phyloP scores from a whole-genome alignment of 2,888 invertebrate species.

The Elaeidobius kamerunicus region DNA sequence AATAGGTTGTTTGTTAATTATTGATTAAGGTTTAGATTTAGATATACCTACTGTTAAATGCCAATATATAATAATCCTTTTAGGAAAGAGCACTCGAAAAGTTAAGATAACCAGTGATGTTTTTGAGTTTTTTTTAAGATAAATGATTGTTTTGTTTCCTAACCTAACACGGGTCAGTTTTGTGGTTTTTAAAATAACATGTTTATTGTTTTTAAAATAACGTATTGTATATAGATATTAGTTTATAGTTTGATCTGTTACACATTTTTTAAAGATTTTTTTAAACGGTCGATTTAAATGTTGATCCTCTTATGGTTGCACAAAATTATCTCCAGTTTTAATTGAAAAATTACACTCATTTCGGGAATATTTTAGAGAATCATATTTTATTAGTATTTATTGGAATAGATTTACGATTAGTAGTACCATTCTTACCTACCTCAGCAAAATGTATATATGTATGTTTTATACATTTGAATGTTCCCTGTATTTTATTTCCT shows the following conservation, averaged over 20 bases:
- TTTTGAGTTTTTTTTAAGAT: conserved; percentile 12
- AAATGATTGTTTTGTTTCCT: conserved; percentile 11
- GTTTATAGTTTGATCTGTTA: conserved; percentile 20
- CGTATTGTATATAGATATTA: conserved; percentile 24
- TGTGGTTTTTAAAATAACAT: conserved; percentile 17
- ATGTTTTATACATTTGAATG: neutral
- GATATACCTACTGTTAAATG: conserved; percentile 27
- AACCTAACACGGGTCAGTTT: conserved; percentile 22
- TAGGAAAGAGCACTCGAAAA: conserved; percentile 8
- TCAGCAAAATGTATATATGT: conserved; percentile 10
- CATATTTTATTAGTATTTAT: no score
- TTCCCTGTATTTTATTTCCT: neutral
- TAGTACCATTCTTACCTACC: conserved; percentile 11
- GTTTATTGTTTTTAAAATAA: conserved; percentile 21
- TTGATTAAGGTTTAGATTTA: conserved; percentile 43
- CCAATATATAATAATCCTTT: conserved; percentile 20
- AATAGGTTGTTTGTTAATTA: conserved; percentile 49
- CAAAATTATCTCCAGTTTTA: no score
- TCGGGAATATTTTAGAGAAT: no score
- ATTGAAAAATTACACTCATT: no score
- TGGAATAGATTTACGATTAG: no score
- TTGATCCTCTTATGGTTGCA: no score
- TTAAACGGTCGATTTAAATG: no score
- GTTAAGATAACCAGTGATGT: conserved; percentile 14
- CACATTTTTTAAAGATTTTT: no score